These are phyloP conservation scores for Thaumatotibia leucotreta DNA, from an alignment of 1,140 invertebrate species.

Conservation along the genomic window DNA sequence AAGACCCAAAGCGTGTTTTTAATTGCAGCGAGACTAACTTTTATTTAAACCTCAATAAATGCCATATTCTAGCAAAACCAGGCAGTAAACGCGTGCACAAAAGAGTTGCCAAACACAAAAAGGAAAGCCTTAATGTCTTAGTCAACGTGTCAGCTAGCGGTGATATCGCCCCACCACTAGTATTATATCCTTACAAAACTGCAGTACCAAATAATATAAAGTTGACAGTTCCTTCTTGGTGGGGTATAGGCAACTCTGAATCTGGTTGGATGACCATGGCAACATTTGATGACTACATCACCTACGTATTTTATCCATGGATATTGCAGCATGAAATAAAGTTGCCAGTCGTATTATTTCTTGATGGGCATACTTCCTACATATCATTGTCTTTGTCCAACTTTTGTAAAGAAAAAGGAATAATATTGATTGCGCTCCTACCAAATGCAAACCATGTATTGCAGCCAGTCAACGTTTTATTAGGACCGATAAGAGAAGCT, in stretches of 20 bases:
- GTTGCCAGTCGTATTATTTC: slow-evolving; percentile 41
- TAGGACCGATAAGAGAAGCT: background rate
- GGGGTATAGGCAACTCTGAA: slow-evolving; percentile 40
- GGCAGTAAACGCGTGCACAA: slow-evolving; percentile 27
- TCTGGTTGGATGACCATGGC: slow-evolving; percentile 50
- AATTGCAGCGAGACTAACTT: slow-evolving; percentile 17
- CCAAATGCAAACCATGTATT: background rate
- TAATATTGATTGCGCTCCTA: slow-evolving; percentile 3
- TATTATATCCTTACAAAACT: slow-evolving; percentile 48
- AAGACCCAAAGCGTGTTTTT: background rate
- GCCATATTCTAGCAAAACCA: slow-evolving; percentile 25
- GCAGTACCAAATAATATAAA: slow-evolving; percentile 32
- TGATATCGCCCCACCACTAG: slow-evolving; percentile 44
- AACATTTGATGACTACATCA: slow-evolving; percentile 49
- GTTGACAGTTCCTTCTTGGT: slow-evolving; percentile 24
- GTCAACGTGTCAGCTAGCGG: slow-evolving; percentile 39
- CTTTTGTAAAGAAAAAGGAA: slow-evolving; percentile 13
- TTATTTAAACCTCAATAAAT: slow-evolving; percentile 27
- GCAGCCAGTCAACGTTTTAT: slow-evolving; percentile 5
- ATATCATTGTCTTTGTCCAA: background rate
- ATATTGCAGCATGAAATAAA: slow-evolving; percentile 30
- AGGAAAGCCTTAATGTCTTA: slow-evolving; percentile 30
- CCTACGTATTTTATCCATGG: slow-evolving; percentile 43
- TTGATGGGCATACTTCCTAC: slow-evolving; percentile 33
- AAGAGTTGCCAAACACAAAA: slow-evolving; percentile 25